These are phyloP conservation scores for Lepidonotus clava DNA, from an alignment of 2,888 invertebrate genomes.

Conservation along the genomic window DNA sequence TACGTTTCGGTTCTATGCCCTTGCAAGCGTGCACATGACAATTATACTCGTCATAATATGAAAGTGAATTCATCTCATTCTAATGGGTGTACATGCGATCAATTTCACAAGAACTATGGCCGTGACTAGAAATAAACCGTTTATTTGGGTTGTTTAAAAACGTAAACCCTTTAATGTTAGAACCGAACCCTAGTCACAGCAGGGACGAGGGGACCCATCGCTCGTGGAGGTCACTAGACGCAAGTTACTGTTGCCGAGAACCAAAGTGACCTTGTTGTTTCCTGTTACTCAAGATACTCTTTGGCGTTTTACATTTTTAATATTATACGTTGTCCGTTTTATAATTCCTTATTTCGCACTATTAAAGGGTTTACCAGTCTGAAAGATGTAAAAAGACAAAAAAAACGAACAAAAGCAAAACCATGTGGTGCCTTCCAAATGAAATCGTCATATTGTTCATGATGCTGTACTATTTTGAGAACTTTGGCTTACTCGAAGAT, in stretches of 20 bases:
- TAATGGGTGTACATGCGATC: background rate
- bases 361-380: slow-evolving; percentile 6
- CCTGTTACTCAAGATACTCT: background rate
- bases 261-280: background rate
- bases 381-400: background rate
- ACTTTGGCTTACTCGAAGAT: background rate
- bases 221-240: too few relatives aligned
- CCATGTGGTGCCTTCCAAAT: background rate
- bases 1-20: background rate
- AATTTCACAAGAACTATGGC: too few relatives aligned
- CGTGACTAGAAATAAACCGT: too few relatives aligned
- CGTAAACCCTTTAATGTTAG: too few relatives aligned
- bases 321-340: background rate
- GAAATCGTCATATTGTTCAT: background rate
- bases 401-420: background rate
- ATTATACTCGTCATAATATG: background rate
- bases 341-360: background rate
- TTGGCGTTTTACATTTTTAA: background rate
- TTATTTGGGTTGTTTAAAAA: too few relatives aligned
- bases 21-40: background rate
- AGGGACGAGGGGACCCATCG: background rate
- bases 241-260: background rate
- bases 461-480: background rate
- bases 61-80: slow-evolving; percentile 6
- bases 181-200: slow-evolving; percentile 6